Evolutionary conservation across 2,888 invertebrate species (phyloP).

Genomic region (Philonicus albiceps): DNA sequence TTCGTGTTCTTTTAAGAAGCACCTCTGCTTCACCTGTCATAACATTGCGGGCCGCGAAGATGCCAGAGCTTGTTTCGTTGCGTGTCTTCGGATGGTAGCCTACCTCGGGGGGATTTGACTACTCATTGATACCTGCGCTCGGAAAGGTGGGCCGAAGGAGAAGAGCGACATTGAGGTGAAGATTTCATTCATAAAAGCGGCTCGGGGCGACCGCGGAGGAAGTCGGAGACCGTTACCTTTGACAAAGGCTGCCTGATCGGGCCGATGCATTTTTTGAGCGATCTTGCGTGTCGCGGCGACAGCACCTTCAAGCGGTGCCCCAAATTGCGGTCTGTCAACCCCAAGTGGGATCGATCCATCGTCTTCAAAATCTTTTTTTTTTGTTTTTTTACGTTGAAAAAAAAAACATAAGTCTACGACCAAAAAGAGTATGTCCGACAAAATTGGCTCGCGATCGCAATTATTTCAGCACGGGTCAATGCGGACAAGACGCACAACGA

Average conservation of each 20-base stretch:
- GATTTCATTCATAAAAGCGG: constrained; percentile 20
- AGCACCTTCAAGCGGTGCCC: neutral
- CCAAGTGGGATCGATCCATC: neutral
- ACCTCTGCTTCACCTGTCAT: constrained; percentile 23
- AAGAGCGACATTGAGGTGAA: constrained; percentile 16
- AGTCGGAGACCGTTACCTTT: constrained; percentile 10
- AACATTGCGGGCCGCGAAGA: neutral
- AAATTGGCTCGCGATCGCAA: constrained; percentile 29
- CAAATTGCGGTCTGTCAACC: neutral
- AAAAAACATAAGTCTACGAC: neutral
- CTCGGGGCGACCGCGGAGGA: neutral
- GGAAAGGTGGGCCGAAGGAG: neutral
- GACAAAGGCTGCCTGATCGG: neutral
- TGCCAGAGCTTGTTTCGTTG: constrained; percentile 16
- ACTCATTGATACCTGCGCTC: constrained; percentile 29
- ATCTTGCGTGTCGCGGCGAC: neutral
- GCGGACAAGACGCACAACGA: neutral
- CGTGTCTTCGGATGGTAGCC: constrained; percentile 9
- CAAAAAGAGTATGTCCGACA: neutral
- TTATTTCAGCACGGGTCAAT: constrained; percentile 15
- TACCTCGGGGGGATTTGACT: constrained; percentile 12
- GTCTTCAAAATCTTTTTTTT: neutral
- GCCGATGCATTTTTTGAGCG: constrained; percentile 5
- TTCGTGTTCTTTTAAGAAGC: constrained; percentile 25
- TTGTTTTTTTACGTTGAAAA: neutral